Evolutionary conservation across 2,797 vertebrate genomes (phyloP).

Genomic region (Synaphobranchus kaupii): DNA sequence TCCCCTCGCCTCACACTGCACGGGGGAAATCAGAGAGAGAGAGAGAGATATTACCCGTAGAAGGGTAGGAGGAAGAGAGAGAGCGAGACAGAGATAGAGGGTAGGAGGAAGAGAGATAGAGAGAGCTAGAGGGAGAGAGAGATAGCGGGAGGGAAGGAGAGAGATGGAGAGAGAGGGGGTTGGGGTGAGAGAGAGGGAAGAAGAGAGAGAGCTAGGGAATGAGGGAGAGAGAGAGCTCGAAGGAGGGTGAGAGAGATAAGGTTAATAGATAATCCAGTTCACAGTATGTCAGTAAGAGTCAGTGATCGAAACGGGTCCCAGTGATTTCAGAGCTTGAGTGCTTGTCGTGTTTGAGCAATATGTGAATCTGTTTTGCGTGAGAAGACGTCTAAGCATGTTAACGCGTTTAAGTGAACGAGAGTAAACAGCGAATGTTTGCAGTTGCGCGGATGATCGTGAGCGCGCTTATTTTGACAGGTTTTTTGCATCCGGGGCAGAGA

Average conservation of each 20-base stretch:
- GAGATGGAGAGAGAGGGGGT: no score
- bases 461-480: background rate
- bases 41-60: no score
- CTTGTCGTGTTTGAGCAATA: slow-evolving; percentile 1
- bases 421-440: background rate
- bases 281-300: slow-evolving; percentile 3
- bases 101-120: background rate
- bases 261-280: background rate
- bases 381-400: background rate
- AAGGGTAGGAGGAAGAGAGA: no score
- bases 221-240: background rate
- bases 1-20: background rate
- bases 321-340: slow-evolving; percentile 23
- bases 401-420: slow-evolving; percentile 15
- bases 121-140: background rate
- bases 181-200: background rate
- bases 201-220: background rate
- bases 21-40: no score
- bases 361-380: background rate
- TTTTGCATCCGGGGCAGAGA: background rate
- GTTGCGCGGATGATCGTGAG: background rate
- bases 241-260: background rate
- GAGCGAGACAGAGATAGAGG: no score
- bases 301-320: slow-evolving; percentile 20
- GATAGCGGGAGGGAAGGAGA: no score